Conservation (phyloP, 92 coral and sea anemone species). For the Desmophyllum pertusum region DNA sequence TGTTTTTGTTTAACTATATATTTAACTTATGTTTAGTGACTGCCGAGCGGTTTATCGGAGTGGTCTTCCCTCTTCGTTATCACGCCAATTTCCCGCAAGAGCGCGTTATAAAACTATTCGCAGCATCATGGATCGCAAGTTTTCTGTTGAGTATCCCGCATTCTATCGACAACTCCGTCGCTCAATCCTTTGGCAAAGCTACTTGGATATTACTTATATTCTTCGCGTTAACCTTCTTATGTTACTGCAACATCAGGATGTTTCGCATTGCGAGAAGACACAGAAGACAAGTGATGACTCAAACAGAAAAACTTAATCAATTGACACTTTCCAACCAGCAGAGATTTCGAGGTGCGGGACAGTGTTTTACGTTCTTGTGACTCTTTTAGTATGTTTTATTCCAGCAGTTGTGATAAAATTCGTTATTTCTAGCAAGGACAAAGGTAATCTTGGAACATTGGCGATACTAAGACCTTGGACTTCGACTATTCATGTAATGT, state of each 20-base stretch:
- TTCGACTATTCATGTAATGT: not conserved
- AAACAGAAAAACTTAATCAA: not conserved
- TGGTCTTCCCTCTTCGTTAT: constrained; percentile 6
- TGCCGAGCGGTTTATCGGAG: constrained; percentile 11
- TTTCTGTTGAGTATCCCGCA: not conserved
- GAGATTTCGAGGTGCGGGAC: not conserved
- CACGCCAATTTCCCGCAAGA: not conserved
- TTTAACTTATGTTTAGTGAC: constrained; percentile 6
- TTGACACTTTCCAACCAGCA: not conserved
- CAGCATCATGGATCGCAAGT: not conserved
- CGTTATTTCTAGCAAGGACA: not conserved
- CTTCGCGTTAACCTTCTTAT: not conserved
- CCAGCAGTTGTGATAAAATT: not conserved
- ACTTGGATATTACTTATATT: not conserved
- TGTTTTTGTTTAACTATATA: not conserved
- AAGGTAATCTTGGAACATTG: not conserved
- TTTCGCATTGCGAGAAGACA: not conserved
- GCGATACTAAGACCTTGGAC: not conserved
- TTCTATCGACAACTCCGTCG: not conserved
- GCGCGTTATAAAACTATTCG: not conserved
- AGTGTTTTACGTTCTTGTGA: not conserved
- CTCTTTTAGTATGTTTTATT: not conserved
- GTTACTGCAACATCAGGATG: constrained; percentile 2
- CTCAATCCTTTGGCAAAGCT: not conserved
- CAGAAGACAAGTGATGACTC: not conserved